Base-by-base conservation (phyloP, 2,797 vertebrate genomes). In the Pelodytes ibericus region DNA sequence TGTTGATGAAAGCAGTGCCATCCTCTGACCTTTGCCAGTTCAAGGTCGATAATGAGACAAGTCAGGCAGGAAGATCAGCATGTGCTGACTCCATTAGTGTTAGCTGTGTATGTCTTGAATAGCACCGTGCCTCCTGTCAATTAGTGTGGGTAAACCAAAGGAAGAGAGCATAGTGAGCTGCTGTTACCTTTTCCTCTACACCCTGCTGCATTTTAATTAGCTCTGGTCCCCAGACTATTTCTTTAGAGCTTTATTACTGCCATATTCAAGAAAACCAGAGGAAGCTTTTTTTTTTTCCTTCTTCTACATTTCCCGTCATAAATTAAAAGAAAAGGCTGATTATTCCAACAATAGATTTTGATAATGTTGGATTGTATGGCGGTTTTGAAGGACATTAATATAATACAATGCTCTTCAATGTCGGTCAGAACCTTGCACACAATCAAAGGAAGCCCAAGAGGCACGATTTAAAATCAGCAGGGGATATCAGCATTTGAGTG, bases 201-300 rank as follows among this genome's bases (percentile, higher is more conserved):
- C 86, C 88, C 89, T 82, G 84, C 90, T 87, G 88, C 89, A 92
- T 93, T 93, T 94, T 92, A 93, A 94, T 94, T 90, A 93, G 92
- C 89, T 85, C 62, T 53, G n/a, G 82, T 91, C 89, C 91, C 90
- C 84, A 81, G 88, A 84, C 88, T 90, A 68, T 87, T 90, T 88
- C 87, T 90, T 89, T 84, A 77, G 81, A 80, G 84, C 88, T 91
- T 91, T 88, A 80, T 92, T 91, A 91, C 83, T 81, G 85, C 88
- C 5, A 36, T 83, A 88, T 88, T 87, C 81, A 80, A 89, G 88
- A 85, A 88, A 88, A 79, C 84, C 80, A 49, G 86, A 77, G 74
- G 87, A 78, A 85, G 80, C 71, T 74, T 72, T 79, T 75, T 68
- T 59, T 86, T 88, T 87, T 81, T 62, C 74, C 3, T 24, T 22